phyloP scores from a whole-genome alignment of 2,113 vertebrate genomes.

The Poeciliopsis retropinna region DNA sequence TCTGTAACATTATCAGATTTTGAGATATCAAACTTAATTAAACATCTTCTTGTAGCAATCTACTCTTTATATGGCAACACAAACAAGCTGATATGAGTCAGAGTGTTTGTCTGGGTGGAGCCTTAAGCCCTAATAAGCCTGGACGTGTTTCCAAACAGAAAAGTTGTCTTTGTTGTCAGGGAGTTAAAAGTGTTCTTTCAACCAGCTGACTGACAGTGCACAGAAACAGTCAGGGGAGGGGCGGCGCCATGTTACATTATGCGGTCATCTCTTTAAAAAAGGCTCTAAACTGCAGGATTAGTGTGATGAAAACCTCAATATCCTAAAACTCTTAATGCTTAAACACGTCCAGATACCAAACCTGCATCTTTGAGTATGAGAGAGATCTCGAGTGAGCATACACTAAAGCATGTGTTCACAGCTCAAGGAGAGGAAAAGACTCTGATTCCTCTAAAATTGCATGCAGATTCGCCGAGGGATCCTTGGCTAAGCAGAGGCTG shows the following conservation, averaged over 20 bases:
- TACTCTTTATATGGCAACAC: neutral
- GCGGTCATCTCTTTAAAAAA: neutral
- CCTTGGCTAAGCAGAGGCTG: constrained; percentile 54
- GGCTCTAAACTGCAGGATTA: neutral
- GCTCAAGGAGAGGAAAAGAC: constrained; percentile 61
- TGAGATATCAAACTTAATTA: neutral
- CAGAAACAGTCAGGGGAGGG: too few relatives aligned
- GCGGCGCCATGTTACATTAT: neutral
- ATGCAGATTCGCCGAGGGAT: constrained; percentile 65
- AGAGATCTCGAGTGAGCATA: constrained; percentile 52
- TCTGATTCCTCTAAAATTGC: constrained; percentile 74
- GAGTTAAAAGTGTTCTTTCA: neutral
- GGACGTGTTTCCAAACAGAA: neutral
- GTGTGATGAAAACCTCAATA: neutral
- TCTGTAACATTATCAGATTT: neutral
- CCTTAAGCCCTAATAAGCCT: neutral
- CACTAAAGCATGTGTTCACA: constrained; percentile 53
- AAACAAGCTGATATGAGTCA: neutral
- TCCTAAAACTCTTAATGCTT: neutral
- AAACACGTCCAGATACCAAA: constrained; percentile 73
- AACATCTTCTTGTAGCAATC: neutral
- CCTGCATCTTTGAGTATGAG: constrained; percentile 67
- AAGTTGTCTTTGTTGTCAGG: neutral
- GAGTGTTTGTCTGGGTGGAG: neutral
- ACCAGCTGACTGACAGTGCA: neutral